Base-by-base conservation (phyloP, 2,888 invertebrate species). In the Drosophila ezoana region DNA sequence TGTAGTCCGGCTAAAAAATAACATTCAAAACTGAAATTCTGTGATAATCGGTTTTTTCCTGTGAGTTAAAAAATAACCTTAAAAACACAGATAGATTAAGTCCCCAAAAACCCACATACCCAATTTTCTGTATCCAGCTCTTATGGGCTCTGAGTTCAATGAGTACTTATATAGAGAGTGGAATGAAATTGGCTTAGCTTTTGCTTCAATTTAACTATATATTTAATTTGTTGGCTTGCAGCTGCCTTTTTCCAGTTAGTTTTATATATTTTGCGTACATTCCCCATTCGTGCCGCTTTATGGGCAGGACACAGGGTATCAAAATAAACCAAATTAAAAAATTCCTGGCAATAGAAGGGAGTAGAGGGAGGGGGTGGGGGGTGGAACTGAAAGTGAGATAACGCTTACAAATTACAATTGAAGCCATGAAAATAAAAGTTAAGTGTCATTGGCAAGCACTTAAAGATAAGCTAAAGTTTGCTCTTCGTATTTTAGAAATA, bases 361-460 rank as follows among this genome's bases (percentile, higher is more conserved):
- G 4, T 9, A 23, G 4, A 13, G 28, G 13, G 6, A 11, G 10
- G 20, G 13, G 18, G 35, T 18, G 18, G 18, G 18, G 18, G 18
- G 18, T 18, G 18, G 18, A 1, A 18, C 35, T 35, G 43, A 60
- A 63, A 45, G 48, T 52, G 40, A 58, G 78, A 77, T 64, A 68
- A 77, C 60, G 63, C 38, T 64, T 53, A 73, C 78, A 76, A 78
- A 78, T 74, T 70, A 72, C 87, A 87, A 87, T 82, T 87, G 73
- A 85, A 81, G 82, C 65, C 66, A 70, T 71, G 68, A 79, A 77
- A 87, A 81, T 85, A 85, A 82, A 82, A 85, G 69, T 73, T 76
- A 72, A 87, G 70, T 82, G 79, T 81, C 82, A 76, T 76, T 87
- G 85, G 72, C 79, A 76, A 79, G 70, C 76, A 85, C 87, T 72